phyloP scores from a whole-genome alignment of 2,113 vertebrate species.

The Menidia beryllina region DNA sequence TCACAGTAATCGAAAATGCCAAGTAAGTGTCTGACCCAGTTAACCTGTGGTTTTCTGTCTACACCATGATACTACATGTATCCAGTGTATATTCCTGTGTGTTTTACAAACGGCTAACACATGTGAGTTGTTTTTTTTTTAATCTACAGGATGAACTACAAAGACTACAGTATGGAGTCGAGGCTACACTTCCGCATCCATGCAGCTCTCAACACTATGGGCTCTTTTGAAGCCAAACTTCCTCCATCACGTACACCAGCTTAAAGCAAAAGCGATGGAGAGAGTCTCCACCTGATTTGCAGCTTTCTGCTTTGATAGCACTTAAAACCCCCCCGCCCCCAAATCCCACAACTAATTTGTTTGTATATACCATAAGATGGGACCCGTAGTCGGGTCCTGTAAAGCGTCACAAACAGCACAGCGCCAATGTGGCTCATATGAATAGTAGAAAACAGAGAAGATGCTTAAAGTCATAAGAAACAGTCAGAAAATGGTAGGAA shows the following conservation, averaged over 20 bases:
- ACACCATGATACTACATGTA: not conserved
- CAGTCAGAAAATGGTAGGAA: too few relatives aligned
- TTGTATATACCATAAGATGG: too few relatives aligned
- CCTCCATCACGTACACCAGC: constrained; percentile 72
- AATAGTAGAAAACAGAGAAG: too few relatives aligned
- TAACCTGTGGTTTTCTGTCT: not conserved
- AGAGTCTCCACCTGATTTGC: not conserved
- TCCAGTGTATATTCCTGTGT: not conserved
- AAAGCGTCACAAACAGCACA: too few relatives aligned
- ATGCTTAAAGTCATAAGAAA: too few relatives aligned
- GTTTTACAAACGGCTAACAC: not conserved
- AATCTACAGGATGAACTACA: constrained; percentile 87
- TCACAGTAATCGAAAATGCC: constrained; percentile 85
- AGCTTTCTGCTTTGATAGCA: not conserved
- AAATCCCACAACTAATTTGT: not conserved
- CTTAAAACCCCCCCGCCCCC: not conserved
- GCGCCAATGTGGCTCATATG: too few relatives aligned
- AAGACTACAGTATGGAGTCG: constrained; percentile 95
- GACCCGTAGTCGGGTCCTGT: too few relatives aligned
- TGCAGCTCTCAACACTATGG: constrained; percentile 89
- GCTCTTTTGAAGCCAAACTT: constrained; percentile 75
- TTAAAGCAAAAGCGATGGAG: constrained; percentile 25
- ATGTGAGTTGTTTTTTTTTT: not conserved
- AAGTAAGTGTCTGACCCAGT: constrained; percentile 80
- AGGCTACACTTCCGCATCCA: constrained; percentile 95